Base-by-base conservation (phyloP, 2,113 vertebrate genomes). In the Engystomops pustulosus region DNA sequence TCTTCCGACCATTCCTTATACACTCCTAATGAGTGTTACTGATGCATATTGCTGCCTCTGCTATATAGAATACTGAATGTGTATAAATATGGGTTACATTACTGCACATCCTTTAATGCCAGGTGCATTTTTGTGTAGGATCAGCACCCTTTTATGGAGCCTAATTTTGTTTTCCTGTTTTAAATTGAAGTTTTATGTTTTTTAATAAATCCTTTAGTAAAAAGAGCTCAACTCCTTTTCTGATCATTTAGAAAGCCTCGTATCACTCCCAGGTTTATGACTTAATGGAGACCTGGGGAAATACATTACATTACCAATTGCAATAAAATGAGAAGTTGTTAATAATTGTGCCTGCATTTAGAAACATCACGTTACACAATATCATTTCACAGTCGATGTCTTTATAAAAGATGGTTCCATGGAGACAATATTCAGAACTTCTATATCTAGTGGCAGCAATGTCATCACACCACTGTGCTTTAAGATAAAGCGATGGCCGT, bases 91-190 rank as follows among this genome's bases (percentile, higher is more conserved):
- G 9, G 32, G 47, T 18, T 20, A 27, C 45, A 17, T 25, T 49
- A 74, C 6, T 74, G 25, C 41, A 74, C 38, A 30, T 75, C 45
- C 30, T 53, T 34, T 55, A 53, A 53, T 76, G 25, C 32, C 45
- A 76, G 51, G 18, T 30, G 20, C 47, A 74, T 32, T 74, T n/a
- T 72, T 41, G 25, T 89, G 80, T 86, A 81, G 80, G 78, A 87
- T 84, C 87, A 86, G 88, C 87, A 78, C 90, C 86, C 87, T 89
- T 87, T 86, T 86, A 75, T 55, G 51, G 30, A 77, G 6, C 51
- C 17, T 49, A 69, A 69, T 68, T 49, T 51, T 34, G 45, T 49
- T 47, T 68, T 51, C 12, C 79, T 68, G 18, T 69, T 49, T 80
- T 38, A 58, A 77, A 77, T 69, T 80, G 41, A 67, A 80, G 62